Evolutionary conservation across 2,113 vertebrate genomes (phyloP).

Genomic region (Dolichotis patagonum): DNA sequence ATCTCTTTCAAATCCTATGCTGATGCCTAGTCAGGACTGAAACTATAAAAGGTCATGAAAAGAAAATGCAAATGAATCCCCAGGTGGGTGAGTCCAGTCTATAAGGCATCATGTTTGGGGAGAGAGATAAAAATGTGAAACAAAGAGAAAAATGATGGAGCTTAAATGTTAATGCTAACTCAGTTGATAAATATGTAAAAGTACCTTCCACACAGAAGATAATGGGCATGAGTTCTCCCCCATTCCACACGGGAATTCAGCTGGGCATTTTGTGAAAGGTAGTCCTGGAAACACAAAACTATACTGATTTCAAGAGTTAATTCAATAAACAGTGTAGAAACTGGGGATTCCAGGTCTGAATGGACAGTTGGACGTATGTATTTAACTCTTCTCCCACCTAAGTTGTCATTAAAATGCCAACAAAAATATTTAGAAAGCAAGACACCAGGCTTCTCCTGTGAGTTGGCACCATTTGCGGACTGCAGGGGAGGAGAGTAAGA

Average conservation of each 20-base stretch:
- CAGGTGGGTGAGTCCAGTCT: background rate
- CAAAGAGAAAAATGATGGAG: background rate
- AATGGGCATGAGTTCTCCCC: rapidly evolving
- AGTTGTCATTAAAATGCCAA: background rate
- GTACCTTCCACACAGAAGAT: background rate
- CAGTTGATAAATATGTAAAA: background rate
- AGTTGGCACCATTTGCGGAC: background rate
- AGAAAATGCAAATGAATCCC: background rate
- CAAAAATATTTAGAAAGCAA: background rate
- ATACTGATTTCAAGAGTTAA: background rate
- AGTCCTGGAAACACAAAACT: background rate
- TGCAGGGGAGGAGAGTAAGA: background rate
- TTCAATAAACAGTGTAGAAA: background rate
- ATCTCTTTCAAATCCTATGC: background rate
- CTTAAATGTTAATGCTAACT: background rate
- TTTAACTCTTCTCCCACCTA: background rate
- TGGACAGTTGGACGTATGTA: background rate
- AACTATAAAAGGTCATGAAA: background rate
- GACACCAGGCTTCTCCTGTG: too few species aligned
- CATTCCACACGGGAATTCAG: background rate
- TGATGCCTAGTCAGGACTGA: background rate
- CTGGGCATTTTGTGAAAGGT: background rate
- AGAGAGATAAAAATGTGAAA: background rate
- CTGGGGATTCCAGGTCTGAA: background rate
- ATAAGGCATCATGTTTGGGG: background rate